Base-by-base conservation (phyloP, 2,113 vertebrate genomes). In the Platysteira castanea region DNA sequence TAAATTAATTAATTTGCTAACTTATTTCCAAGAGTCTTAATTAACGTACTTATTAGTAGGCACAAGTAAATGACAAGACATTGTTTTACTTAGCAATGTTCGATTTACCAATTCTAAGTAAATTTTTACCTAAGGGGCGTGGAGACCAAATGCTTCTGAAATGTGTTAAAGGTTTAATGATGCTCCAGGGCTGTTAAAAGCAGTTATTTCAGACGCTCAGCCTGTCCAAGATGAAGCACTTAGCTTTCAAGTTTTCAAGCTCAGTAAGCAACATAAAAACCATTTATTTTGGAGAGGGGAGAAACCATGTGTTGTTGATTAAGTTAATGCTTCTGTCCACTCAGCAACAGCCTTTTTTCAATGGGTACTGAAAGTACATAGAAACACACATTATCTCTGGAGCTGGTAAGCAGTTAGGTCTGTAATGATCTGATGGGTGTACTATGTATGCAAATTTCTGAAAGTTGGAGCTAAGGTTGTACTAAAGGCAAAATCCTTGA, bases 1-100 rank as follows among this genome's bases (percentile, higher is more conserved):
- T 95, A 97, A 97, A 98, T 98, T 97, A 97, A 98, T 96, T 98
- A 97, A 95, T 97, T 96, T 95, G 94, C 65, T 93, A 92, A 96
- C 65, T 94, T 97, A 96, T 96, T 97, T 97, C 93, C 82, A 95
- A 77, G 98, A 95, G 75, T 97, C 95, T 97, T 96, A 96, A 97
- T 98, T 98, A 97, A 98, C 97, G 83, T 94, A 64, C 81, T 78
- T 92, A 91, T 50, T 81, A 81, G 49, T 84, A 81, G 70, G 60
- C 71, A 79, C 42, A 85, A 87, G 56, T 88, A 95, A 95, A 91
- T 88, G 78, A 47, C 64, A 83, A 94, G 82, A 54, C 70, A 53
- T 79, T 96, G 92, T 93, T 97, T 91, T 94, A 83, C 69, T 97
- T 95, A 84, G 54, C 73, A 81, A 7, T 31, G 39, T 87, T 94